phyloP scores from a whole-genome alignment of 2,113 vertebrate species.

The Rhinogobius similis region DNA sequence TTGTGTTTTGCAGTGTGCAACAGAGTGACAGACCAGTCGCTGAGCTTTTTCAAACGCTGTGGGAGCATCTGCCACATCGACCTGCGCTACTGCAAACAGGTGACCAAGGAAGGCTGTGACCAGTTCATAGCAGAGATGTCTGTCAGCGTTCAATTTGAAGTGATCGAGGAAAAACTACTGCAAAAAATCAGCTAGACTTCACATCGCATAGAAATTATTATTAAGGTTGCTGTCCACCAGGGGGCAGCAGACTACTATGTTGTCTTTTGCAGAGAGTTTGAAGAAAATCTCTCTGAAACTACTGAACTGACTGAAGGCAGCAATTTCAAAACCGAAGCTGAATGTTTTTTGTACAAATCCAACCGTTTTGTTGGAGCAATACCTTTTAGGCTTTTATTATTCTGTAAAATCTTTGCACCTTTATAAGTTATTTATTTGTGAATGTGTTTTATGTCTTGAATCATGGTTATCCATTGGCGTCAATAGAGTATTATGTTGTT shows the following conservation, averaged over 20 bases:
- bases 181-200: constrained; percentile 88
- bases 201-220: not conserved
- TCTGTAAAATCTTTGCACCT: constrained; percentile 40
- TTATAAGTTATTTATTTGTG: constrained; percentile 68
- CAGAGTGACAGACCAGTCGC: constrained; percentile 93
- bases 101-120: constrained; percentile 92
- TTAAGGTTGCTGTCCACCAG: constrained; percentile 45
- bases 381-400: constrained; percentile 43
- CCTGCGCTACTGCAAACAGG: constrained; percentile 95
- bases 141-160: constrained; percentile 92
- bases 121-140: constrained; percentile 96
- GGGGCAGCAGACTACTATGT: constrained; percentile 52
- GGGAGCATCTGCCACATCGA: constrained; percentile 96
- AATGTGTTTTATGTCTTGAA: constrained; percentile 65
- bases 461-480: constrained; percentile 74
- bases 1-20: constrained; percentile 86
- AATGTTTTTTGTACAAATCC: constrained; percentile 54
- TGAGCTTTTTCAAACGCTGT: constrained; percentile 97
- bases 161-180: constrained; percentile 93
- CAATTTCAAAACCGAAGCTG: constrained; percentile 26
- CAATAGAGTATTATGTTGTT: constrained; percentile 82
- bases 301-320: not conserved
- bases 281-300: not conserved
- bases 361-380: constrained; percentile 38
- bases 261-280: not conserved